These are phyloP conservation scores for Distichodus sexfasciatus DNA, from an alignment of 2,797 vertebrate species.

Conservation along the genomic window DNA sequence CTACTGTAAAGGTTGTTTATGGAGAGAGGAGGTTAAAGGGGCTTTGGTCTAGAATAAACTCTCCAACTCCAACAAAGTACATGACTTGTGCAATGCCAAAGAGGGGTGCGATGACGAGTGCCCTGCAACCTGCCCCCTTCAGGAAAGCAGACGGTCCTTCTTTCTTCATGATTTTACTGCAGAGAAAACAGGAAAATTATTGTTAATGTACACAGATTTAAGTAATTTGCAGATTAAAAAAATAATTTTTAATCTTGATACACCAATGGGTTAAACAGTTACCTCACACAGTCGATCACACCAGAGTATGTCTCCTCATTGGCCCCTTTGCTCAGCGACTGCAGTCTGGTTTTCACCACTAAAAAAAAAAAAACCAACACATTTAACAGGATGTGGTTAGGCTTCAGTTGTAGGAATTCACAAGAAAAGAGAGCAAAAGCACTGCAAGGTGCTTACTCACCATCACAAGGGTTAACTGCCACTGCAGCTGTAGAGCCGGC, in stretches of 20 bases:
- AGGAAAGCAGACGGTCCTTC: conserved; percentile 81
- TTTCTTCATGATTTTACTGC: conserved; percentile 77
- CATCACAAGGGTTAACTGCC: conserved; percentile 81
- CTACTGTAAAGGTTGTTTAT: conserved; percentile 31
- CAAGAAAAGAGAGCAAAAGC: too few species aligned
- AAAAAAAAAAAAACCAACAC: too few species aligned
- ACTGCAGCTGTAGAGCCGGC: conserved; percentile 80
- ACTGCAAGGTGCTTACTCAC: conserved; percentile 55
- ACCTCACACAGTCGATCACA: conserved; percentile 77
- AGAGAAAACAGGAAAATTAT: conserved; percentile 12
- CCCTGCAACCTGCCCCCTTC: conserved; percentile 80
- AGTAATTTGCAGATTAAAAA: not conserved
- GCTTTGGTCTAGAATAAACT: conserved; percentile 75
- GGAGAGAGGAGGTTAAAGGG: conserved; percentile 62
- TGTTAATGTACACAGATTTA: too few species aligned
- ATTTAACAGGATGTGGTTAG: not conserved
- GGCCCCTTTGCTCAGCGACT: conserved; percentile 78
- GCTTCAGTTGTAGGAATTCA: too few species aligned
- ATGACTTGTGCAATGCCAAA: conserved; percentile 85
- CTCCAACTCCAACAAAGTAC: conserved; percentile 81
- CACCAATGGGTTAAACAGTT: not conserved
- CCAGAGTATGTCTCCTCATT: conserved; percentile 79
- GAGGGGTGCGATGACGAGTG: conserved; percentile 82
- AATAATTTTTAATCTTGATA: not conserved
- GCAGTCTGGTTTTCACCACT: conserved; percentile 84